A percentile compares a stretch with the other conserved stretches of the same genome.
These are phyloP conservation scores for Delichon dasypus DNA, from an alignment of 2,797 vertebrate genomes.

Conservation along the genomic window DNA sequence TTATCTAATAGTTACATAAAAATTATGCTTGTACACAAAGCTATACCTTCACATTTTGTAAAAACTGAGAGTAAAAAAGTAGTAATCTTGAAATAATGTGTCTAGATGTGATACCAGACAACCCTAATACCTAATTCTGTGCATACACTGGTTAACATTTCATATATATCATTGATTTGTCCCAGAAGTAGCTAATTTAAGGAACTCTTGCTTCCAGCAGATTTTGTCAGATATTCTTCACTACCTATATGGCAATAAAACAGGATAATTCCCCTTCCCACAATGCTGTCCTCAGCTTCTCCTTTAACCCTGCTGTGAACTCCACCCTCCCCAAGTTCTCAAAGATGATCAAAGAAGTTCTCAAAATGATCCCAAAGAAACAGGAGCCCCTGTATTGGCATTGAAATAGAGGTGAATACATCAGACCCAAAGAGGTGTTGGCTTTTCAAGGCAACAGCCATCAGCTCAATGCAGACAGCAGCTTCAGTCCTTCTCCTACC, in stretches of 20 bases:
- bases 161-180: not conserved
- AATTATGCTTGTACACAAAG: not conserved
- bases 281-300: not conserved
- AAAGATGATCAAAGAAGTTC: too few relatives aligned
- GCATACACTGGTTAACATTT: not conserved
- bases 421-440: not conserved
- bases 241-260: not conserved
- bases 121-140: not conserved
- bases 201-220: not conserved
- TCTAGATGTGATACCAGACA: not conserved
- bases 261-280: not conserved
- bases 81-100: not conserved
- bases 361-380: not conserved
- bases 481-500: not conserved
- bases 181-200: not conserved
- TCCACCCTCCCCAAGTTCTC: not conserved
- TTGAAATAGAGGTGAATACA: not conserved
- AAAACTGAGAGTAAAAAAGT: not conserved
- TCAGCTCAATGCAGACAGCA: not conserved
- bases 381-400: rapidly evolving
- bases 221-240: not conserved
- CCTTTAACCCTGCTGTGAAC: not conserved
- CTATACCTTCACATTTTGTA: not conserved
- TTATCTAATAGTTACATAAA: not conserved
- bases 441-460: not conserved